These are phyloP conservation scores for Erithacus rubecula DNA, from an alignment of 2,797 vertebrate genomes.

Conservation along the genomic window DNA sequence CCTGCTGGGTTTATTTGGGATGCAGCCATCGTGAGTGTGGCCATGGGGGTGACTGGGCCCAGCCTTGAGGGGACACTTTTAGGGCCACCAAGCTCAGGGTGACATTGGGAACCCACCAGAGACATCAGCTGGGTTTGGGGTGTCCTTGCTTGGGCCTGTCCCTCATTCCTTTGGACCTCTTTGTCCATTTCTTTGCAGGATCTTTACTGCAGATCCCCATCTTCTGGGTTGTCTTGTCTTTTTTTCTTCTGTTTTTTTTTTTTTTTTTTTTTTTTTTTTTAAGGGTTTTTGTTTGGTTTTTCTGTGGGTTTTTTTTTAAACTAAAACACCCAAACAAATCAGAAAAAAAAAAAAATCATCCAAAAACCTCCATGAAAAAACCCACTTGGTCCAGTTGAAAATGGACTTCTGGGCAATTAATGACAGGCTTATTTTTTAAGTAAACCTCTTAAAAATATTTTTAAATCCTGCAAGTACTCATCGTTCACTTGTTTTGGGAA, in stretches of 20 bases:
- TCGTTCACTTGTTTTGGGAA: not conserved
- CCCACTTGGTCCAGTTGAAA: not conserved
- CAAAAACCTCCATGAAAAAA: not conserved
- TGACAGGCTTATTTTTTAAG: not conserved
- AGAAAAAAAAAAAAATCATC: not conserved
- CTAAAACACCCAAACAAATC: not conserved
- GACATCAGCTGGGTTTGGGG: not conserved
- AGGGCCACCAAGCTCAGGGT: not conserved
- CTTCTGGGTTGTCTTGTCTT: not conserved
- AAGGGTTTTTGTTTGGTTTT: not conserved
- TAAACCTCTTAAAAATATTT: not conserved
- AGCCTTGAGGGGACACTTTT: not conserved
- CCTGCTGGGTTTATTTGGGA: not conserved
- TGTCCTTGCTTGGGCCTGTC: not conserved
- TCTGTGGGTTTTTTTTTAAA: not conserved
- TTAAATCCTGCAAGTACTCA: not conserved
- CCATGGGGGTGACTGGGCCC: not conserved
- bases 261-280: not conserved
- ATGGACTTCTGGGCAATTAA: not conserved
- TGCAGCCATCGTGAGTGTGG: rapidly evolving
- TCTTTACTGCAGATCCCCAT: not conserved
- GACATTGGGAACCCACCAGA: rapidly evolving
- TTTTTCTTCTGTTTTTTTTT: not conserved
- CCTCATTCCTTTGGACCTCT: not conserved
- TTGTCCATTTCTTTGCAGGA: not conserved